A percentile compares a stretch with the other conserved stretches of the same genome.
Conservation (phyloP, 2,888 invertebrate genomes). For the Neria commutata region DNA sequence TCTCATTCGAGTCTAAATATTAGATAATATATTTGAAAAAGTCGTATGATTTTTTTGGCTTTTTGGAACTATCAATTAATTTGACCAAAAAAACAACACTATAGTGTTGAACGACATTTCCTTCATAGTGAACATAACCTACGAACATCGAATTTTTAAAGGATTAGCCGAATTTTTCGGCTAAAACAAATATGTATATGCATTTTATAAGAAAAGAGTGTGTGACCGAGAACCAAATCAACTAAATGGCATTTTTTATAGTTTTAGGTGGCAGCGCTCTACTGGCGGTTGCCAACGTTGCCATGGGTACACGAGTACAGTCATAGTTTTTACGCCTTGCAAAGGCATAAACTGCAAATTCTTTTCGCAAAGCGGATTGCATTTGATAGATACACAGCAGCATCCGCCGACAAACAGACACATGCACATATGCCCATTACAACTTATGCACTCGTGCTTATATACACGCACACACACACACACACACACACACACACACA, state of each 20-base stretch:
- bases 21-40: too few species aligned
- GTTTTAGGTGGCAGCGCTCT: not conserved
- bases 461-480: not conserved
- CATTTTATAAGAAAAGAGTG: too few species aligned
- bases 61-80: too few species aligned
- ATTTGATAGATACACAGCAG: slow-evolving; percentile 7
- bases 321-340: not conserved
- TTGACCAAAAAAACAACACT: too few species aligned
- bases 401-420: slow-evolving; percentile 14
- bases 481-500: not conserved
- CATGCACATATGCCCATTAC: slow-evolving; percentile 4
- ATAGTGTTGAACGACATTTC: too few species aligned
- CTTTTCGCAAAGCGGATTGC: not conserved
- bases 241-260: slow-evolving; percentile 2
- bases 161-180: too few species aligned
- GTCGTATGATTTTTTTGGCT: too few species aligned
- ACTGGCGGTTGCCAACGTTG: not conserved
- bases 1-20: too few species aligned
- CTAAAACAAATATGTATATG: too few species aligned
- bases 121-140: too few species aligned
- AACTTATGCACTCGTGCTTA: slow-evolving; percentile 22
- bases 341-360: slow-evolving; percentile 4
- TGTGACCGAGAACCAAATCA: too few species aligned
- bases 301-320: slow-evolving; percentile 3
- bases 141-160: too few species aligned